Evolutionary conservation across 2,113 vertebrate species (phyloP), one percentile per base, ranked within the genome.

Genomic region (Origma solitaria): DNA sequence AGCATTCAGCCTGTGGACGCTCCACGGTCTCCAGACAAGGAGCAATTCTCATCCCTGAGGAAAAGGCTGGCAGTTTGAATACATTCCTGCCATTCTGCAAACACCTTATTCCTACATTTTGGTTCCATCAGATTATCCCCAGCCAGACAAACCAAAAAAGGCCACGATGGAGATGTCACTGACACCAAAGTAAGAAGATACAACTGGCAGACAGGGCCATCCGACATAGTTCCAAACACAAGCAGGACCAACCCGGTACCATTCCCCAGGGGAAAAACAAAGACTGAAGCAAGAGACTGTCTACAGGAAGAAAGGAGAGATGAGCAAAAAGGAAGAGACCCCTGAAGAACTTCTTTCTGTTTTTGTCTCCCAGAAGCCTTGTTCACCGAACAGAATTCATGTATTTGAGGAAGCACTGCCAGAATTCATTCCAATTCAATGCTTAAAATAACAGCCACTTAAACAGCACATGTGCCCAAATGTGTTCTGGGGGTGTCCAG

Each of bases 171-270:
- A 91, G 20, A 58, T 31, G 27, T 33, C 56, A 78, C 28, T 56
- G 20, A 58, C 51, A 66, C 18, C 33, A 30, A 45, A 76, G 23
- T 13, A 72, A 53, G 18, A 40, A 16, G 9, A 28, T 11, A 25
- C 0, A 1, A 22, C 25, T 11, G 16, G 13, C 35, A 76, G 20
- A 33, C 1, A 33, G 18, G 23, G 28, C 20, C 45, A 57, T 7
- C 25, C 49, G 64, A 61, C 30, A 20, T 4, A 30, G 10, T 38
- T 86, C 17, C 35, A 78, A 37, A 11, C 18, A 50, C 35, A 64
- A 23, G 33, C 27, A 77, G 25, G 14, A 73, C 7, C 8, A 30
- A 90, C 6, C 17, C 64, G 38, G 11, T 40, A n/a, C 35, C 68
- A 27, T 2, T 35, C 4, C 4, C 13, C 22, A 51, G 6, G 8